Evolutionary conservation across 2,888 invertebrate species (phyloP), one percentile per base, ranked within the genome.

Genomic region (Ormyrus thymus): DNA sequence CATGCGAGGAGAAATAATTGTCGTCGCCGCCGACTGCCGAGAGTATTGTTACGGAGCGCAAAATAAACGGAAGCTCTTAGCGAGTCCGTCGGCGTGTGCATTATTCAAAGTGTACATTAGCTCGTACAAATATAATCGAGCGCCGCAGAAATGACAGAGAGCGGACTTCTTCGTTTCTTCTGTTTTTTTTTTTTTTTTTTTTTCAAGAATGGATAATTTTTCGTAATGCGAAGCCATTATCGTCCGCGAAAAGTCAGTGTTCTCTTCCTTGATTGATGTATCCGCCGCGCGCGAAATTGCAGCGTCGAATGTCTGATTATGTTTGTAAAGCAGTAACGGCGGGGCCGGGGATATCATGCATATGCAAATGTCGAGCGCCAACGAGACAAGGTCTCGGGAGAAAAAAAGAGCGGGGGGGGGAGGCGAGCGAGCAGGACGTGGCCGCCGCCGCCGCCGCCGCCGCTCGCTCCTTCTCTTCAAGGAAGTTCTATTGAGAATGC

Each of bases 341-440:
- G 62, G 48, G 15, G 70, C 55, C 58, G 29, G 11, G 68, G 53
- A 45, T 68, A 74, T 72, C 71, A 76, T 75, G 76, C 79, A 79
- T 81, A 84, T 84, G 85, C 82, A 83, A 83, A 84, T 84, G 83
- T 84, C 82, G 68, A 74, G 82, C 82, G 83, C 84, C 86, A 86
- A 86, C 85, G 83, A 86, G 84, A 83, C 83, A 81, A 82, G 78
- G 79, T 79, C 82, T 81, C 78, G 64, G 77, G 76, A 71, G 59
- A 46, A 68, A 66, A 50, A 78, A 66, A 68, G 91, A 91, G 71
- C 1, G 10, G 3, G 88, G 90, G 92, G 92, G 83, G 92, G 91
- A 82, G 85, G 50, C 89, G 83, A 92, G 92, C 61, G 53, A 74
- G 59, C 29, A 29, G 29, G 29, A 29, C 29, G 29, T 29, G 29